These are phyloP conservation scores for Ovis aries DNA, from an alignment of 2,113 vertebrate species.

Conservation along the genomic window ARS-UI_Ramb_v3.0 NC_056054.1:159857001-159857500, in stretches of 20 bases:
- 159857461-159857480: background rate
- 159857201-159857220: background rate
- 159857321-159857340: background rate
- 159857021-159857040: slow-evolving; percentile 5
- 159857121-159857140: background rate
- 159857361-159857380: background rate
- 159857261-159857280: background rate
- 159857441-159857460: background rate
- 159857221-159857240: background rate
- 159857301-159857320: background rate
- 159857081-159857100: background rate
- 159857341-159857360: background rate
- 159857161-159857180: background rate
- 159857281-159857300: background rate
- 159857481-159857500: background rate
- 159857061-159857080: background rate
- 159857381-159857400: background rate
- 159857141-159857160: background rate
- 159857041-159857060: background rate
- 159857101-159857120: background rate
- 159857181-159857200: background rate
- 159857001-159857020: background rate
- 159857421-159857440: background rate
- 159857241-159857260: background rate
- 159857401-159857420: background rate